phyloP scores from a whole-genome alignment of 2,888 invertebrate genomes.

The Sceliomorpha sp. region DNA sequence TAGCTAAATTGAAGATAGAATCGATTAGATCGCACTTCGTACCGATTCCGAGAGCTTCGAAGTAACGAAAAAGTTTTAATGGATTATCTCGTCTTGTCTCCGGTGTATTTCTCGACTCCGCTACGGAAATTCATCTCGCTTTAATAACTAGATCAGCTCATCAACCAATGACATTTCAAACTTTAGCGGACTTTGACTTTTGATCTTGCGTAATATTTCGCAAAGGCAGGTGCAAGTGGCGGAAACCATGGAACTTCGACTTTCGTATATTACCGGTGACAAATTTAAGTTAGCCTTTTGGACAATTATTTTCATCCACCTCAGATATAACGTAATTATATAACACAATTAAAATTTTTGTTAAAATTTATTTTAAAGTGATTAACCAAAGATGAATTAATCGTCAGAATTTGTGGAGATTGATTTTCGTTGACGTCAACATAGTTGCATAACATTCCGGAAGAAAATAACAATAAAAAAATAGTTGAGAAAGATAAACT shows the following conservation, averaged over 20 bases:
- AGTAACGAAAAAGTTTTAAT: constrained; percentile 42
- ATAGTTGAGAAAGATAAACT: too few relatives aligned
- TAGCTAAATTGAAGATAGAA: constrained; percentile 5
- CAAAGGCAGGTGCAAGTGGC: constrained; percentile 10
- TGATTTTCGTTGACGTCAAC: too few relatives aligned
- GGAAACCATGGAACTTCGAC: constrained; percentile 13
- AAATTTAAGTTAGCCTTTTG: too few relatives aligned
- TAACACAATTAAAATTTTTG: too few relatives aligned
- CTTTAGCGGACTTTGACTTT: constrained; percentile 32
- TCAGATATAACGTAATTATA: too few relatives aligned
- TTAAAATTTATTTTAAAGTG: too few relatives aligned
- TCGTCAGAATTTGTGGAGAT: too few relatives aligned
- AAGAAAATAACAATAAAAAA: too few relatives aligned
- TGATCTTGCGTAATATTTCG: constrained; percentile 22
- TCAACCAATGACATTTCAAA: constrained; percentile 38
- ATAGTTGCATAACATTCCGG: too few relatives aligned
- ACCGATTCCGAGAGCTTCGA: constrained; percentile 25
- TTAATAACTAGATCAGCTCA: constrained; percentile 43
- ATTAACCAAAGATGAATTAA: too few relatives aligned
- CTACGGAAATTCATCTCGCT: constrained; percentile 33
- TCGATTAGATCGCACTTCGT: constrained; percentile 32
- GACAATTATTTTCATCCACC: neutral
- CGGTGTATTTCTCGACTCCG: constrained; percentile 14
- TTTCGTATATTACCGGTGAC: neutral
- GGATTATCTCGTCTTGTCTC: constrained; percentile 36